Conservation (phyloP, 2,888 invertebrate species). For the Dicycla oo region DNA sequence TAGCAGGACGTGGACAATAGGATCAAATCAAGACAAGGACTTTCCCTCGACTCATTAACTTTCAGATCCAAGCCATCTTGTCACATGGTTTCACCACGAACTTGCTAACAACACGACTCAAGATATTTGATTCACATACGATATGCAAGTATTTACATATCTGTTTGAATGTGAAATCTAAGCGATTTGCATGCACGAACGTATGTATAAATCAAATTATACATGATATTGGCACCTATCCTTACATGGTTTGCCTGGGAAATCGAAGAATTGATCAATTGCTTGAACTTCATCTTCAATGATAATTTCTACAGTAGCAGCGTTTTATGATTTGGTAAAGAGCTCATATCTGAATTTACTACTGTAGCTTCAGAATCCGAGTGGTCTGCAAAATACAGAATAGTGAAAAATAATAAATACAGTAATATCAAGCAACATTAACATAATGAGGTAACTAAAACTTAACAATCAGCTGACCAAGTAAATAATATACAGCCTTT, state of each 20-base stretch:
- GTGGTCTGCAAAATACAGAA: neutral
- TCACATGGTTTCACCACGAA: conserved; percentile 28
- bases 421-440: neutral
- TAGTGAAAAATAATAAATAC: neutral
- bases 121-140: conserved; percentile 41
- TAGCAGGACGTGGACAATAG: conserved; percentile 1
- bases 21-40: conserved; percentile 31
- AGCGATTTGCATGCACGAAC: conserved; percentile 56
- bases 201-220: conserved; percentile 37
- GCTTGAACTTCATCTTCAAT: neutral
- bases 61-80: conserved; percentile 25
- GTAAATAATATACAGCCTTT: neutral
- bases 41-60: conserved; percentile 46
- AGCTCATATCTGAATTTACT: neutral
- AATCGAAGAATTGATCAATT: conserved; percentile 19
- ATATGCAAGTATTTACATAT: conserved; percentile 30
- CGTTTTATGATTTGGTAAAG: neutral
- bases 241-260: conserved; percentile 12
- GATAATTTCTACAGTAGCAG: neutral
- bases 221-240: conserved; percentile 19
- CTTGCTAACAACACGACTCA: conserved; percentile 30
- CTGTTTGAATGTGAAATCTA: conserved; percentile 42
- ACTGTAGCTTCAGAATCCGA: too few relatives aligned
- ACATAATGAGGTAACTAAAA: neutral
- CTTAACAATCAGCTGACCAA: neutral